These are phyloP conservation scores for Arnoldichthys spilopterus DNA, from an alignment of 2,797 vertebrate genomes.

Conservation along the genomic window DNA sequence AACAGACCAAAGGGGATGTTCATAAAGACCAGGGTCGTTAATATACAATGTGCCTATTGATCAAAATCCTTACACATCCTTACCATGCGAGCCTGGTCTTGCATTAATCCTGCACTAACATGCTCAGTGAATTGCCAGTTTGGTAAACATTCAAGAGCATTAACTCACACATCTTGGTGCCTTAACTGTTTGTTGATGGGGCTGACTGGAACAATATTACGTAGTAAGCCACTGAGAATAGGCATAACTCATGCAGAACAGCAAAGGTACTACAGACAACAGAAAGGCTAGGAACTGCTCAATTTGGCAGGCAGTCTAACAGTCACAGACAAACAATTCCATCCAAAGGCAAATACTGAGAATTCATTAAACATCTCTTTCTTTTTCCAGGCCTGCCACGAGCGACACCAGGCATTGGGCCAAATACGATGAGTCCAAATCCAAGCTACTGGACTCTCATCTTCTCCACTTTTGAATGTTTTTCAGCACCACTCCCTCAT, in stretches of 20 bases:
- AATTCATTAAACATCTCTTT: conserved; percentile 41
- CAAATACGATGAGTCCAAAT: conserved; percentile 60
- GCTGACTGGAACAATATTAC: background rate
- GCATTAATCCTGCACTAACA: background rate
- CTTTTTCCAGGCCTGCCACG: conserved; percentile 47
- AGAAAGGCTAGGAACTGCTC: background rate
- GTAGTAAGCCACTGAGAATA: conserved; percentile 5
- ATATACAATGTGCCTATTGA: conserved; percentile 3
- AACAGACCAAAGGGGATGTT: background rate
- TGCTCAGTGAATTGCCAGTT: conserved; percentile 22
- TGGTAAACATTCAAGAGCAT: conserved; percentile 1
- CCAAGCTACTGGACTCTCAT: conserved; percentile 54
- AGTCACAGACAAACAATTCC: conserved; percentile 26
- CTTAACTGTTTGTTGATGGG: background rate
- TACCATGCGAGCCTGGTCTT: background rate
- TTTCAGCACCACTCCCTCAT: conserved; percentile 36
- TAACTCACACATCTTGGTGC: conserved; percentile 10
- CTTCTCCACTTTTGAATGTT: conserved; percentile 28
- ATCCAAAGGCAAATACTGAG: conserved; percentile 45
- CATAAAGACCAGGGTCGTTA: background rate
- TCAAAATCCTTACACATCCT: conserved; percentile 20
- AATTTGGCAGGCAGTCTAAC: background rate
- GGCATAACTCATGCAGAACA: conserved; percentile 4
- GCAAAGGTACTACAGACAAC: background rate
- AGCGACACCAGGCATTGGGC: conserved; percentile 63